Evolutionary conservation across 1,140 invertebrate species (phyloP).

Genomic region (Calephelis virginiensis): DNA sequence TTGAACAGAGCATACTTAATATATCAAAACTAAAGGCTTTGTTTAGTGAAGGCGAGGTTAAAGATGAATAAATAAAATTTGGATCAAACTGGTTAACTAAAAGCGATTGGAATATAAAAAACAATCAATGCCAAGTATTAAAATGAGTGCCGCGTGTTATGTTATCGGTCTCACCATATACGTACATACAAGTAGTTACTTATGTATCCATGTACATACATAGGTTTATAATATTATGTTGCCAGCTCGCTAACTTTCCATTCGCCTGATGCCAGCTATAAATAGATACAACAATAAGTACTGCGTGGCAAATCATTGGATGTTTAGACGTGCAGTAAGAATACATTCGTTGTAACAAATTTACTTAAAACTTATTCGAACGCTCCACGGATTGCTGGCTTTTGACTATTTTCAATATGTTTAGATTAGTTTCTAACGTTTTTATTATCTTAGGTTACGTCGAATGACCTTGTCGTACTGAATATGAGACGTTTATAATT

Average conservation of each 20-base stretch:
- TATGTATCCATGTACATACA: constrained; percentile 42
- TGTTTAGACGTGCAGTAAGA: constrained; percentile 14
- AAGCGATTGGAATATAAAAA: neutral
- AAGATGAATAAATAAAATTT: constrained; percentile 2
- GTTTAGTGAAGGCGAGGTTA: neutral
- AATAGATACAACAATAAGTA: constrained; percentile 66
- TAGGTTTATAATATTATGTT: constrained; percentile 45
- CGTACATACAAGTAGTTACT: constrained; percentile 30
- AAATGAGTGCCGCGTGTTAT: constrained; percentile 19
- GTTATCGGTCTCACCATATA: constrained; percentile 24
- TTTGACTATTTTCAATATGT: neutral
- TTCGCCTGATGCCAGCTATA: constrained; percentile 69
- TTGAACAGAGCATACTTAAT: too few relatives aligned
- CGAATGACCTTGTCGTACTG: constrained; percentile 46
- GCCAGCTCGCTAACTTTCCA: constrained; percentile 74
- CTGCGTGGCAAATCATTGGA: constrained; percentile 49
- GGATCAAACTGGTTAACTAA: neutral
- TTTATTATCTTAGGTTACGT: constrained; percentile 45
- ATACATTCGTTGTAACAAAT: constrained; percentile 11
- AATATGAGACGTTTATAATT: constrained; percentile 42
- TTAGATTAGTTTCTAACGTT: constrained; percentile 8
- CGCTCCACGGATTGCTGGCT: neutral
- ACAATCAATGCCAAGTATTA: neutral
- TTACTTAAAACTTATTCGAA: constrained; percentile 3
- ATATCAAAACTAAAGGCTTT: too few relatives aligned